Conservation (phyloP, 1,140 invertebrate species). For the Drosophila mauritiana region DNA sequence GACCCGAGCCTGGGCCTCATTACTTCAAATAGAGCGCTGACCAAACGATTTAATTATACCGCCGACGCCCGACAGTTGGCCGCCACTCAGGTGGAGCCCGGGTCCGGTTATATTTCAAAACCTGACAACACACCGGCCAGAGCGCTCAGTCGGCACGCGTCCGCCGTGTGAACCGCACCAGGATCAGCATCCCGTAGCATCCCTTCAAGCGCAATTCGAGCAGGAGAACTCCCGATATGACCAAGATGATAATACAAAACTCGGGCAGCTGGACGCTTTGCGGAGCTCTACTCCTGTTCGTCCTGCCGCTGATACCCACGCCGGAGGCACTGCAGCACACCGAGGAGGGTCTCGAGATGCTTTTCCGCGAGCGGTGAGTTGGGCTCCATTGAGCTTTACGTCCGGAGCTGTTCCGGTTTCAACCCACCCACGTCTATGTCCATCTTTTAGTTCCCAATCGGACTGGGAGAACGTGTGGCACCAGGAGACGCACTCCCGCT, state of each 20-base stretch:
- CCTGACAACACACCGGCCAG: slow-evolving; percentile 32
- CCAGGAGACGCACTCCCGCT: slow-evolving; percentile 86
- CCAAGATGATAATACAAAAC: slow-evolving; percentile 11
- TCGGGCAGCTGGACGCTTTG: slow-evolving; percentile 56
- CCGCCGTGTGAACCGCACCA: slow-evolving; percentile 44
- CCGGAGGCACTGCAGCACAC: slow-evolving; percentile 67
- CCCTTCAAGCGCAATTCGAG: neutral
- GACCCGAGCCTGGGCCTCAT: slow-evolving; percentile 50
- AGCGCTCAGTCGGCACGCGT: slow-evolving; percentile 53
- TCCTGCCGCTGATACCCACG: slow-evolving; percentile 61
- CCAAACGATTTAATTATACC: slow-evolving; percentile 70
- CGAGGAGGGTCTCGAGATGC: slow-evolving; percentile 84
- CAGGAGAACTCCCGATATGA: neutral
- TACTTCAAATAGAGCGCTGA: slow-evolving; percentile 70
- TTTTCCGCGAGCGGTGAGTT: slow-evolving; percentile 84
- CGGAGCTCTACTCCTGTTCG: slow-evolving; percentile 59
- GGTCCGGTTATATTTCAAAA: slow-evolving; percentile 71
- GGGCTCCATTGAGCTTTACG: too few relatives aligned
- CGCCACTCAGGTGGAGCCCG: slow-evolving; percentile 20
- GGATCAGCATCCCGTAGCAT: neutral
- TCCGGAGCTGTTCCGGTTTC: too few relatives aligned
- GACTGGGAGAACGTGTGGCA: slow-evolving; percentile 87
- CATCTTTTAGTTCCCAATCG: slow-evolving; percentile 84
- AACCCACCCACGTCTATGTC: too few relatives aligned
- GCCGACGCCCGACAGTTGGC: slow-evolving; percentile 52